These are phyloP conservation scores for Yponomeuta plumbellus DNA, from an alignment of 2,888 invertebrate genomes.

Conservation along the genomic window DNA sequence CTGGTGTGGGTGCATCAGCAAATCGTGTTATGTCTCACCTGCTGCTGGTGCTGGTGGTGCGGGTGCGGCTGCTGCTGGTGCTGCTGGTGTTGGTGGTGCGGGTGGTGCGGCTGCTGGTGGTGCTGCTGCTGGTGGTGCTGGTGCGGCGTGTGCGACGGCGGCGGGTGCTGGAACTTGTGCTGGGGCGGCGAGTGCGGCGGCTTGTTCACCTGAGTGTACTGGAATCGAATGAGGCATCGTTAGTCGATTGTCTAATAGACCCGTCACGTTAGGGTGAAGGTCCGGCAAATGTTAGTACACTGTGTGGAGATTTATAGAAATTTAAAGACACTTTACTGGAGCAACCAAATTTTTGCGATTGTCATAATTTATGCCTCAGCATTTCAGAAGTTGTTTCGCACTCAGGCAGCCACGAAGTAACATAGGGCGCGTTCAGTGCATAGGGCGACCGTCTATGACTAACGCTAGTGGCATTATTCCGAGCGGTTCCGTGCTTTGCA, in stretches of 20 bases:
- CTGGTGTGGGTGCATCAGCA: background rate
- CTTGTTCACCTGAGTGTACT: conserved; percentile 29
- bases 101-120: conserved; percentile 31
- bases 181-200: conserved; percentile 69
- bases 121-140: conserved; percentile 56
- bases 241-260: background rate
- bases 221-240: background rate
- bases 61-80: conserved; percentile 25
- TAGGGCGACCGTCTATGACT: too few species aligned
- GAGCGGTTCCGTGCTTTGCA: too few species aligned
- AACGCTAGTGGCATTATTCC: too few species aligned
- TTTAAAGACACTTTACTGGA: too few species aligned
- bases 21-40: conserved; percentile 13
- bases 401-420: too few species aligned
- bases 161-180: conserved; percentile 69
- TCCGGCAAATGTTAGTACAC: too few species aligned
- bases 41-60: conserved; percentile 44
- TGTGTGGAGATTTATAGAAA: too few species aligned
- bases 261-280: too few species aligned
- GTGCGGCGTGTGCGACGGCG: conserved; percentile 50
- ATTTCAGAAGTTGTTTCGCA: too few species aligned
- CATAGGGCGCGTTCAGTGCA: too few species aligned
- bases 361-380: too few species aligned
- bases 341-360: too few species aligned
- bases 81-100: conserved; percentile 44